Evolutionary conservation across 2,113 vertebrate species (phyloP), one percentile per base, ranked within the genome.

Genomic region (Platycercus adscitus): DNA sequence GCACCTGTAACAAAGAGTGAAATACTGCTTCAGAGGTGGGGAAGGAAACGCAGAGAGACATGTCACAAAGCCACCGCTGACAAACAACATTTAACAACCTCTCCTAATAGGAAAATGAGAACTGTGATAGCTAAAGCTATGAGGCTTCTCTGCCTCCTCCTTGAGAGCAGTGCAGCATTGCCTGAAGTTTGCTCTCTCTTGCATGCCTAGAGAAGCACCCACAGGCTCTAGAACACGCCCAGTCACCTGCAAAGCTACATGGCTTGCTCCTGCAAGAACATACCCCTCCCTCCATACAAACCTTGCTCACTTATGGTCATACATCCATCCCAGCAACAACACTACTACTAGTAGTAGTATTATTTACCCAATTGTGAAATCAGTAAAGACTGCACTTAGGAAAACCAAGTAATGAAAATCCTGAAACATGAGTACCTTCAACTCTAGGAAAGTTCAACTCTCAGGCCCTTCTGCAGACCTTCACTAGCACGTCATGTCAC

Each of bases 1-100:
- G 12, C 26, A 63, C 13, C 47, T 4, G 35, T 6, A 31, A 81
- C n/a, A 9, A 9, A 61, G 15, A 43, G 28, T 7, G 6, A 79
- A 75, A 64, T 13, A 26, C 0, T 0, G 31, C 31, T 81, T 69
- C 1, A 1, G 49, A 43, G n/a, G 8, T 12, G 17, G 25, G 31
- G 52, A 69, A 10, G 31, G 39, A 75, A 71, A 33, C 14, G 11
- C 0, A 2, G 44, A 39, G 52, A 86, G 11, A 64, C 13, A 1
- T 4, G 2, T 41, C 64, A 91, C 83, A 92, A 86, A 66, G 28
- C 24, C 8, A 4, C 4, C 1, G 2, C 44, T 81, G 68, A 55
- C 17, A 73, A 70, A 43, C 20, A 69, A 65, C 1, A 1, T 31
- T 56, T 56, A 81, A 87, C 11, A 24, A 29, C 28, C 13, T 49